Evolutionary conservation across 2,888 invertebrate species (phyloP), one percentile per base, ranked within the genome.

Genomic region (Athalia cordata): DNA sequence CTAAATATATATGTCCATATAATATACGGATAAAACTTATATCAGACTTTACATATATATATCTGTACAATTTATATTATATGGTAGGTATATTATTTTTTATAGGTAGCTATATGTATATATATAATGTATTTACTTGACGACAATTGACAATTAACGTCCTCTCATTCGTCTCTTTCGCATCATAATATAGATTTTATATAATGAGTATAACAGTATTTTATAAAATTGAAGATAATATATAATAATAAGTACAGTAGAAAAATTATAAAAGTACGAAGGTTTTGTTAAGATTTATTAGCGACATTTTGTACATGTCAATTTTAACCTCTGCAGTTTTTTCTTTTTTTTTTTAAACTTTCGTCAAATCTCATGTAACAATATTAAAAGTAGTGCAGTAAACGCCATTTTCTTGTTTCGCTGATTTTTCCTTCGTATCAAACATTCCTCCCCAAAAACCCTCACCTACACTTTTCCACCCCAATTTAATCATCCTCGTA

Each of bases 191-290:
- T 2, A 29, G 29, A 29, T 29, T 29, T 29, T 2, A 29, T 29
- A 2, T 29, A 29, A 29, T 29, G 2, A 29, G 29, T 29, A 29
- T 29, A 29, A 29, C 29, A 29, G 29, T 29, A 29, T 29, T 29
- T 29, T 55, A 55, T 55, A 9, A 55, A 7, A 55, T n/a, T 55
- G n/a, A 9, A 55, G 11, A n/a, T 55, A 55, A 9, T 11, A 7
- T 72, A 82, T 85, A 84, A 81, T 81, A 82, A 47, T 81, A 81
- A 84, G n/a, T 62, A 86, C 84, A 85, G 86, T 87, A 87, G 86
- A 87, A 86, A 87, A 86, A 85, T 86, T 86, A 86, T 86, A 86
- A 87, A 87, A 87, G 85, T 86, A 86, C 84, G 85, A 86, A 87
- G 85, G 79, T 84, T 81, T 84, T 80, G n/a, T n/a, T 68, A 68